Conservation (phyloP, 1,140 invertebrate species). For the Nylanderia fulva region DNA sequence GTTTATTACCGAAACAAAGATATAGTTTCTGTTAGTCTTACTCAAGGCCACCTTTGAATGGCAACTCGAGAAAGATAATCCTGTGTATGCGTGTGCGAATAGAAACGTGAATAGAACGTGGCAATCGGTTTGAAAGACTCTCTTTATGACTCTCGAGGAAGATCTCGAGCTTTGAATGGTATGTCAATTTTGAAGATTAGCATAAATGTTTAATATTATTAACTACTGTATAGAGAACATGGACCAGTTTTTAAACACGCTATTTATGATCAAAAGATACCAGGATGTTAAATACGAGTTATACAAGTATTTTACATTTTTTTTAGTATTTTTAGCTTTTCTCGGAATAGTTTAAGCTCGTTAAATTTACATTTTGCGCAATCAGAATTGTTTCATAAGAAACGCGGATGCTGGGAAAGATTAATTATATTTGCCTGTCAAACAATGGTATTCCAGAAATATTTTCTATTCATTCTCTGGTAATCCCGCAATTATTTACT, state of each 20-base stretch:
- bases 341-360: not conserved
- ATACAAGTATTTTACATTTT: not conserved
- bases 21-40: conserved; percentile 3
- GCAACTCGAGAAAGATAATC: conserved; percentile 33
- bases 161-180: not conserved
- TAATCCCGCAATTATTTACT: too few species aligned
- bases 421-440: too few species aligned
- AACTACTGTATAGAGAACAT: not conserved
- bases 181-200: not conserved
- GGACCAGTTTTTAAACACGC: not conserved
- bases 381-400: too few species aligned
- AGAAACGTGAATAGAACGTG: conserved; percentile 18
- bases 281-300: too few species aligned
- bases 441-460: too few species aligned
- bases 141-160: not conserved
- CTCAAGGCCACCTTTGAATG: not conserved
- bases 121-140: conserved; percentile 27
- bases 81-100: conserved; percentile 1
- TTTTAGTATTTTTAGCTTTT: not conserved
- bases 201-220: not conserved
- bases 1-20: conserved; percentile 16
- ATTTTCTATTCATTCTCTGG: too few species aligned
- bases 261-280: not conserved
- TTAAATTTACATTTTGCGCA: too few species aligned
- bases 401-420: too few species aligned